Evolutionary conservation across 2,888 invertebrate species (phyloP), one percentile per base, ranked within the genome.

Genomic region (Drosophila formosana): DNA sequence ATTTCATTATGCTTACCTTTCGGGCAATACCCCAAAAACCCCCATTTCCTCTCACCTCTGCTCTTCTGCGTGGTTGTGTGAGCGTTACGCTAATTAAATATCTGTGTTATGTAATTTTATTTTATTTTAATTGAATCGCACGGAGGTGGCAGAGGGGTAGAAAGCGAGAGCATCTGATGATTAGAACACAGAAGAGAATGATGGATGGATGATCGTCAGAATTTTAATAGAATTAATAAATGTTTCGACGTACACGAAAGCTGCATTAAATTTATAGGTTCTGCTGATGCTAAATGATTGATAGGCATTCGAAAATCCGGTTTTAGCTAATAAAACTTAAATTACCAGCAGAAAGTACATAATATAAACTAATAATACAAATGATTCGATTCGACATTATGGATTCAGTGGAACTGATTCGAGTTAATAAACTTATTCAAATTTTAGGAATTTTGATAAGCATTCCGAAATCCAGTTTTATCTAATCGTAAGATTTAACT

Each of bases 1-100:
- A 45, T 39, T 46, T 72, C 26, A 57, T 62, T 62, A 57, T 55
- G 62, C 65, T 45, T 18, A 34, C 26, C 26, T 4, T 34, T 47
- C 25, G 25, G 18, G 26, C 25, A 18, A 37, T 18, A 41, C 39
- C 39, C 13, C n/a, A 26, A 4, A 30, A 3, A 6, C 9, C 13
- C 39, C 11, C 30, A 7, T 2, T 43, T 7, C 28, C 25, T n/a
- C 11, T 37, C 37, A 9, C 32, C 3, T 9, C 2, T 47, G 13
- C 11, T 58, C 32, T 30, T 45, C 49, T 66, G 1, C n/a, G 30
- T 23, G 13, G 5, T 50, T 13, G 7, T 30, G 18, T 34, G n/a
- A 25, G 23, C 34, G 52, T 43, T 50, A 47, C 11, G 32, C 11
- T 52, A 52, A 58, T 64, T 51, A 11, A 61, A 41, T 55, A 55